These are phyloP conservation scores for Gerris lacustris DNA, from an alignment of 2,888 invertebrate species.

Conservation along the genomic window DNA sequence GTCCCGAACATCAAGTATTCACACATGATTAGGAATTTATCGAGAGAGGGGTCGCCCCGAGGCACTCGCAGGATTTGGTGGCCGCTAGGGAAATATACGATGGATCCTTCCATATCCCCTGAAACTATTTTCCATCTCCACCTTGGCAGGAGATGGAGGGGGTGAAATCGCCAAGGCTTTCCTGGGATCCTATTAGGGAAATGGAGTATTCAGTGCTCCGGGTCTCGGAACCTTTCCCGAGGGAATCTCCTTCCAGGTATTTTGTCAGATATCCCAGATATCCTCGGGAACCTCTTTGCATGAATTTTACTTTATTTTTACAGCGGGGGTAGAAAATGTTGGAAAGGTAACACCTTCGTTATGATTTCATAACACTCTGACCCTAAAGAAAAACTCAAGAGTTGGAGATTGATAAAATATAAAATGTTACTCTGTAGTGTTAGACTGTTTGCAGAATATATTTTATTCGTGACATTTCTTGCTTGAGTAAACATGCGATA, in stretches of 20 bases:
- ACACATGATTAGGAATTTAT: conserved; percentile 5
- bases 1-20: neutral
- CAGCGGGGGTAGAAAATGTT: neutral
- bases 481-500: no score
- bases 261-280: neutral
- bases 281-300: neutral
- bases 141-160: neutral
- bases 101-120: neutral
- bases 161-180: neutral
- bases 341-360: conserved; percentile 1
- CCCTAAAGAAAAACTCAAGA: no score
- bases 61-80: neutral
- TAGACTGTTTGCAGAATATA: no score
- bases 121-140: conserved; percentile 1
- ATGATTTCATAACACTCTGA: neutral
- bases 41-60: neutral
- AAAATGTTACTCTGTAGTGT: no score
- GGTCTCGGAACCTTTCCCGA: neutral
- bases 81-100: conserved; percentile 1
- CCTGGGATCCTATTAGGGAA: conserved; percentile 1
- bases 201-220: neutral
- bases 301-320: neutral
- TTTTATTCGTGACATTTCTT: no score
- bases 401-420: no score
- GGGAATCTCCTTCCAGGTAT: neutral